Base-by-base conservation (phyloP, 2,888 invertebrate genomes). In the Thymelicus sylvestris region DNA sequence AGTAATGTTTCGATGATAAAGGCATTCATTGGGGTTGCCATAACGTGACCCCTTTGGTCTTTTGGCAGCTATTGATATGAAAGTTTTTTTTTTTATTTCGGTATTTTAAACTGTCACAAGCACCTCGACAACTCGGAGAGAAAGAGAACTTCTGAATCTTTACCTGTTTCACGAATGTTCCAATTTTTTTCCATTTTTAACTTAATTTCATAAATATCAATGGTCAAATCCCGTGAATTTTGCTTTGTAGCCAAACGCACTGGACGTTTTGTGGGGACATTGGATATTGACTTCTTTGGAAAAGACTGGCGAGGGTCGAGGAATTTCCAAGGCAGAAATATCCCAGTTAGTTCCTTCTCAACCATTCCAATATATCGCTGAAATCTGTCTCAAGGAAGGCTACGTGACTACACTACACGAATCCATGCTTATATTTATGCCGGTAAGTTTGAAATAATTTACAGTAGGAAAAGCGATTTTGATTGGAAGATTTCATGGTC, bases 361-460 rank as follows among this genome's bases (percentile, higher is more conserved):
- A n/a, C 86, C 90, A 74, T 91, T 95, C 61, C 90, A 88, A 41
- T 81, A 83, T 61, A 90, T 96, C 1, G 92, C 96, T 0, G 90
- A 93, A 73, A 83, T 91, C 39, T 94, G 95, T 76, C 83, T 97
- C 8, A 82, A 88, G 15, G 89, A 91, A 39, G 95, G 95, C 12
- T 96, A 95, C 77, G 88, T 95, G 7, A 90, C 91, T 52, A 95
- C 96, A 0, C 82, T 97, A 38, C 92, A 94, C 63, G 95, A 96
- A 78, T 96, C 96, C 73, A 95, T 96, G 80, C 87, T 94, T 61
- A 95, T 97, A 77, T 97, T 97, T 85, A 95, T 96, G 86, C 95
- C 96, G 77, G 96, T 96, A 87, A 63, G 55, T 19, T 52, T 6
- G 8, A 52, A 52, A 52, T 2, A 0, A 44, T 12, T 10, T 44